phyloP scores from a whole-genome alignment of 2,888 invertebrate species.

The Tiliacea aurago region DNA sequence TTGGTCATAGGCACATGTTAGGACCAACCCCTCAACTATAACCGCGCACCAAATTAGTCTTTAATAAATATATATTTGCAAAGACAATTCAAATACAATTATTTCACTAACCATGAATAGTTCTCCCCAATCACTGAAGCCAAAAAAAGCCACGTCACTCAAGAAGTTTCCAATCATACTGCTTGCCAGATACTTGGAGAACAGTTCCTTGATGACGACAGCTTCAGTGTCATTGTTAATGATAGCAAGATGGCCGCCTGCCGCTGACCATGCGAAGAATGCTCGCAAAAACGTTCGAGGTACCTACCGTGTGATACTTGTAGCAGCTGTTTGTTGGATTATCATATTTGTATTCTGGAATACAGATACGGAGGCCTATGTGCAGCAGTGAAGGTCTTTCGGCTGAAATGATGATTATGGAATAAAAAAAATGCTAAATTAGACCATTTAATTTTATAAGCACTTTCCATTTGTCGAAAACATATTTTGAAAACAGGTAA shows the following conservation, averaged over 20 bases:
- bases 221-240: conserved; percentile 75
- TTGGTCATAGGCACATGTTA: background rate
- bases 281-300: conserved; percentile 74
- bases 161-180: conserved; percentile 54
- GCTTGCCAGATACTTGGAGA: conserved; percentile 60
- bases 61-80: background rate
- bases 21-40: background rate
- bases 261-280: conserved; percentile 74
- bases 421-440: background rate
- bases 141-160: conserved; percentile 66
- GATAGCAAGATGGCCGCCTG: conserved; percentile 76
- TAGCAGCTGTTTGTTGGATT: conserved; percentile 74
- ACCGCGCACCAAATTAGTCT: background rate
- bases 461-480: no score
- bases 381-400: no score
- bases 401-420: no score
- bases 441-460: background rate
- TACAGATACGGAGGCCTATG: no score
- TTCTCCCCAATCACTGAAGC: conserved; percentile 73
- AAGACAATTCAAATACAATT: no score
- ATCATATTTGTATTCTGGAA: conserved; percentile 71
- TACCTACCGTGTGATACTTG: conserved; percentile 75
- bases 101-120: conserved; percentile 64
- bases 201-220: conserved; percentile 64
- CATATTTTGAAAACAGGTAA: background rate